Base-by-base conservation (phyloP, 2,888 invertebrate genomes). In the Margaritifera margaritifera region DNA sequence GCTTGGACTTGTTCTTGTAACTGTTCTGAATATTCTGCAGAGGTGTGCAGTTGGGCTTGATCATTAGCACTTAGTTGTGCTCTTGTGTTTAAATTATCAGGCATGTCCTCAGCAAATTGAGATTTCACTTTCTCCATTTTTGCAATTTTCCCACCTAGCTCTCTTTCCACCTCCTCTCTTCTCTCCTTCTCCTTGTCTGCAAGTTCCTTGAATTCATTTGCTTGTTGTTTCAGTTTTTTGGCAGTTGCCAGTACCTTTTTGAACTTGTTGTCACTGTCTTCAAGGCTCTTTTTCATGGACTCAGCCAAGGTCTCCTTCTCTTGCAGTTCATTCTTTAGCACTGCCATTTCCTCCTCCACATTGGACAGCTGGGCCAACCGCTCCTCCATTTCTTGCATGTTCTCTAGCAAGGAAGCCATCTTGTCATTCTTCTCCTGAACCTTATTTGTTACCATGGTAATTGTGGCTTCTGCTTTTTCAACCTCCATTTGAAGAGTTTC, bases 171-270 rank as follows among this genome's bases (percentile, higher is more conserved):
- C 54, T 64, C 60, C 42, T 69, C 68, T 62, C 68, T 71, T 20
- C 71, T 67, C 22, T 18, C 15, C 25, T 68, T 72, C 53, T 66
- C 71, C 27, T 68, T 72, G 55, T 77, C 74, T 55, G 73, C 61
- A 53, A 64, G 68, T 31, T 70, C 74, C 31, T 71, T 79, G 8
- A 80, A 69, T 66, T 85, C 77, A 59, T 78, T 72, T 20, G 84
- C 66, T 69, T 86, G 86, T 50, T 79, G 75, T 59, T 86, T 86
- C 11, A 86, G 71, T 71, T 86, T 86, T 71, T 86, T 86, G 20
- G 82, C 85, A 42, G 85, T 86, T 27, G 85, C 86, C 51, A 86
- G 62, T 24, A 84, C 85, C 68, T 85, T 86, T 58, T 81, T 83
- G 64, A 83, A 80, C 31, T 80, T 81, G 20, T 81, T 62, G 68